Percentiles rank a stretch among this genome's conserved stretches.
These are phyloP conservation scores for Cancer borealis DNA, from an alignment of 2,888 invertebrate genomes.

Conservation along the genomic window DNA sequence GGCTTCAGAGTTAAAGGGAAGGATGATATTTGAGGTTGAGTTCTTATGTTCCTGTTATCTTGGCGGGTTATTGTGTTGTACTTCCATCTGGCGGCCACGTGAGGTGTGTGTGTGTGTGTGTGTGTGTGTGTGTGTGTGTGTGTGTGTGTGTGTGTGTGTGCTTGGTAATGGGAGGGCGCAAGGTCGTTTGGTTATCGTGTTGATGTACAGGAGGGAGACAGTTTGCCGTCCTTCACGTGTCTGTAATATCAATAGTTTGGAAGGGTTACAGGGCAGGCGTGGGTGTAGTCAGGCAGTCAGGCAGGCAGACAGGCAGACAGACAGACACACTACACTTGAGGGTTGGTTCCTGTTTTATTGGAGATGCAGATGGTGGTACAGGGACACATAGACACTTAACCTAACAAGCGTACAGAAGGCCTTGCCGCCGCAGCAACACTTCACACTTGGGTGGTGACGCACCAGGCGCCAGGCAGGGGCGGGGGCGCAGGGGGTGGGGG, in stretches of 20 bases:
- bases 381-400: neutral
- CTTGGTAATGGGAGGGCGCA: neutral
- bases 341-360: neutral
- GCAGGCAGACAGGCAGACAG: too few species aligned
- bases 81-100: too few species aligned
- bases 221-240: too few species aligned
- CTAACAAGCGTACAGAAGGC: constrained; percentile 16
- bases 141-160: too few species aligned
- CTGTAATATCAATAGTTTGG: neutral
- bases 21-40: too few species aligned
- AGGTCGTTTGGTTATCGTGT: neutral
- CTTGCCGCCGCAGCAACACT: too few species aligned
- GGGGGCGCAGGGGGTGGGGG: neutral
- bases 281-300: neutral
- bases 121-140: too few species aligned
- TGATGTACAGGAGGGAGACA: too few species aligned
- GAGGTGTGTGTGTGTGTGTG: too few species aligned
- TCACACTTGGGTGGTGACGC: neutral
- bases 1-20: too few species aligned
- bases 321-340: neutral
- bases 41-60: too few species aligned
- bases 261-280: neutral
- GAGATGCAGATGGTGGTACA: neutral
- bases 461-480: neutral
- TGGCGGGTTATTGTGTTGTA: too few species aligned